A percentile compares a stretch with the other conserved stretches of the same genome.
Evolutionary conservation across 1,140 invertebrate species (phyloP).

Genomic region (Geopemphigus sp.): DNA sequence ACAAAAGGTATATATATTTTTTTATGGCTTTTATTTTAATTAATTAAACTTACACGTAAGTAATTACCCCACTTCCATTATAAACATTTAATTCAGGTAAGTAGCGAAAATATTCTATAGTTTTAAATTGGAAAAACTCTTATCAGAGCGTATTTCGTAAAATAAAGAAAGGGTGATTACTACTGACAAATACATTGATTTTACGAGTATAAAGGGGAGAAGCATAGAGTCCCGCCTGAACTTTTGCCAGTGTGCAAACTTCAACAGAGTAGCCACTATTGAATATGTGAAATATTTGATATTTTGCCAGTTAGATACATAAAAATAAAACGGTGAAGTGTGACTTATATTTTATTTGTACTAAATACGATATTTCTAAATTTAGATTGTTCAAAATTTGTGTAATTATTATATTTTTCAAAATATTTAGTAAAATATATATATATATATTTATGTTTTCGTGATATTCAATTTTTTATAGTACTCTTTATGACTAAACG

Average conservation of each 20-base stretch:
- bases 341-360: background rate
- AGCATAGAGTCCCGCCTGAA: constrained; percentile 9
- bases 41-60: background rate
- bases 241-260: constrained; percentile 43
- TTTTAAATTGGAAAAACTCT: constrained; percentile 10
- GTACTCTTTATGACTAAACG: background rate
- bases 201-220: background rate
- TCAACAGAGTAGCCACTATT: constrained; percentile 45
- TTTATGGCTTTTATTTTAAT: background rate
- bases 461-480: background rate
- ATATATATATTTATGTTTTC: background rate
- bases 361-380: background rate
- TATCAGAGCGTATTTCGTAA: constrained; percentile 19
- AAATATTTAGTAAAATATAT: background rate
- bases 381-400: background rate
- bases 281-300: constrained; percentile 27
- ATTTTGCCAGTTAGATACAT: background rate
- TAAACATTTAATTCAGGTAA: background rate
- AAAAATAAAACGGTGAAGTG: background rate
- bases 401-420: background rate
- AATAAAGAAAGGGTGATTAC: constrained; percentile 10
- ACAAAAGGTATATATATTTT: background rate
- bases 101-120: background rate
- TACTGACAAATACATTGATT: constrained; percentile 32
- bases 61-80: constrained; percentile 14